A percentile compares a stretch with the other conserved stretches of the same genome.
phyloP scores from a whole-genome alignment of 2,797 vertebrate genomes.

The Chaunax sp. region DNA sequence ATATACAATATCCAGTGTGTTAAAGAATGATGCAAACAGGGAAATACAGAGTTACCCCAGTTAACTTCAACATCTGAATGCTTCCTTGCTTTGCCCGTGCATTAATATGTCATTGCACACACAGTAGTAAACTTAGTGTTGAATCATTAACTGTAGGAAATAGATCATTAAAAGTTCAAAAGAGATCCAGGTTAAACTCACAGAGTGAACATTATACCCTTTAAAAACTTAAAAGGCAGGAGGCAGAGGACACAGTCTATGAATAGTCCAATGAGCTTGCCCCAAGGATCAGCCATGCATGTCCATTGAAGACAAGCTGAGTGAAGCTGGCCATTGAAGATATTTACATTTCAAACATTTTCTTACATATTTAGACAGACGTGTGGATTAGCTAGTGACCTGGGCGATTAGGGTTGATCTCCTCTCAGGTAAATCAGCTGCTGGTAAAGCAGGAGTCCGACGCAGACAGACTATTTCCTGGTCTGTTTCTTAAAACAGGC shows the following conservation, averaged over 20 bases:
- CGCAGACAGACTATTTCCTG: slow-evolving; percentile 47
- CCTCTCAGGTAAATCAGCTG: slow-evolving; percentile 58
- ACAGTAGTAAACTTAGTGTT: slow-evolving; percentile 78
- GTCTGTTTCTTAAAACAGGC: slow-evolving; percentile 31
- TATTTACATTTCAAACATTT: slow-evolving; percentile 81
- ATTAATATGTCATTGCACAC: slow-evolving; percentile 79
- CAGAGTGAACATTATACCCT: slow-evolving; percentile 83
- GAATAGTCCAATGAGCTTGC: slow-evolving; percentile 78
- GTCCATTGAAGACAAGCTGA: slow-evolving; percentile 71
- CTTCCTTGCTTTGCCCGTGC: slow-evolving; percentile 57
- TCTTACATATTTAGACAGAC: slow-evolving; percentile 69
- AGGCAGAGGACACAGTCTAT: slow-evolving; percentile 74
- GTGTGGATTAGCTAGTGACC: slow-evolving; percentile 57
- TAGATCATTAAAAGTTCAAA: slow-evolving; percentile 90
- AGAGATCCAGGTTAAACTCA: slow-evolving; percentile 85
- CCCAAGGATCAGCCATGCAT: slow-evolving; percentile 69
- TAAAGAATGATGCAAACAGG: slow-evolving; percentile 8
- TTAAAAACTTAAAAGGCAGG: slow-evolving; percentile 82
- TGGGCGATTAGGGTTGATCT: slow-evolving; percentile 53
- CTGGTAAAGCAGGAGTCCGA: slow-evolving; percentile 46
- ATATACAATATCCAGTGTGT: neutral
- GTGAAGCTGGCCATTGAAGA: slow-evolving; percentile 63
- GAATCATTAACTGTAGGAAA: slow-evolving; percentile 87
- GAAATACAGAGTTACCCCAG: slow-evolving; percentile 40
- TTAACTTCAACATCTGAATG: slow-evolving; percentile 50